Evolutionary conservation across 2,797 vertebrate genomes (phyloP).

Genomic region (Cyclura pinguis): DNA sequence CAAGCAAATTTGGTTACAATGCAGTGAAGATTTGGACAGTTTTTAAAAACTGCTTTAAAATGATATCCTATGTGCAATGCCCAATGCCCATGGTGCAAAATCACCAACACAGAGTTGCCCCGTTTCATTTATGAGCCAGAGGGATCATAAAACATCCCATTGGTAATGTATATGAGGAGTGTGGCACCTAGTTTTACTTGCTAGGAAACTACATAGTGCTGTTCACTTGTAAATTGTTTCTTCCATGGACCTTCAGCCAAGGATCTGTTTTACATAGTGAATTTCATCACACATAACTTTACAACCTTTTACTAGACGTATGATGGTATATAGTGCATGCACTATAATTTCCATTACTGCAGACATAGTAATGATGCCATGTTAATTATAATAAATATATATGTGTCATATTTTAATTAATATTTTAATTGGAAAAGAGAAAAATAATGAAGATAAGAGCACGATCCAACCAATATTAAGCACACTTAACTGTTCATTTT

Average conservation of each 20-base stretch:
- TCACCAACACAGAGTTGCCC: not conserved
- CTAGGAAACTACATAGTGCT: not conserved
- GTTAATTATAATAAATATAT: not conserved
- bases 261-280: not conserved
- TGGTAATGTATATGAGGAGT: not conserved
- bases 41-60: not conserved
- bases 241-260: not conserved
- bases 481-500: not conserved
- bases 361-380: constrained; percentile 4
- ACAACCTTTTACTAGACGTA: not conserved
- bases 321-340: not conserved
- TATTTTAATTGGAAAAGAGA: constrained; percentile 1
- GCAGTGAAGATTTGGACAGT: too few relatives aligned
- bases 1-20: not conserved
- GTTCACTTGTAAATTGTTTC: not conserved
- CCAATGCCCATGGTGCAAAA: not conserved
- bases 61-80: not conserved
- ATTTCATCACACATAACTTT: not conserved
- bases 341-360: constrained; percentile 10
- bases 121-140: not conserved
- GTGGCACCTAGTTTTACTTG: not conserved
- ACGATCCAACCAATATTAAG: not conserved
- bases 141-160: not conserved
- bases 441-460: not conserved
- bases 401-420: constrained; percentile 4